Base-by-base conservation (phyloP, 2,888 invertebrate genomes). In the Microctonus aethiopoides region DNA sequence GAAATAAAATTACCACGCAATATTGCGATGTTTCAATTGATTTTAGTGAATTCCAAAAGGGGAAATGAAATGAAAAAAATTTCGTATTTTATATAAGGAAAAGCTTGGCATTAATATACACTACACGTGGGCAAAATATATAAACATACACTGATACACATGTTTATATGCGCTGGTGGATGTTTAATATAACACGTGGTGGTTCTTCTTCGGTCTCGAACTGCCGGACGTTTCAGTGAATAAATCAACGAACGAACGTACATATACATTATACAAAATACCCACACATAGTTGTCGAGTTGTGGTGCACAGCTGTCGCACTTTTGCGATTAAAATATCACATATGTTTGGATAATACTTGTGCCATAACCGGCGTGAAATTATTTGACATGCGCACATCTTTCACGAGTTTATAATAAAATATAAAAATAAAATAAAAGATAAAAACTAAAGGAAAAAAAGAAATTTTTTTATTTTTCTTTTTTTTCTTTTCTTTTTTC, bases 301-400 rank as follows among this genome's bases (percentile, higher is more conserved):
- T 34, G 63, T 34, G 51, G 10, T 29, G 63, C 63, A 34, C 63
- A 63, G 63, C 63, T 63, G 63, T 63, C 52, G 24, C 46, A 46
- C 29, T 62, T 24, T 16, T 52, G 22, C 9, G 63, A 63, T 63
- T 63, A 63, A 63, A 63, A 63, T 63, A 63, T 52, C 52, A 29
- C 51, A 51, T 52, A 63, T 63, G 52, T 63, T 63, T 63, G 52
- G 32, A 63, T 52, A 52, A 13, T 52, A 51, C 52, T 63, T 32
- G n/a, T 22, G 20, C 29, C 32, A 24, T 22, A 24, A n/a, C 29
- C 26, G 34, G 46, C n/a, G n/a, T n/a, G n/a, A n/a, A n/a, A n/a
- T n/a, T n/a, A n/a, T n/a, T n/a, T n/a, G n/a, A 26, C 10, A 24
- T 62, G 24, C 11, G 26, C 24, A 24, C 60, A 16, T 34, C 11